phyloP scores from a whole-genome alignment of 35 echinoderm and acorn worm genomes.

The Eucidaris tribuloides region DNA sequence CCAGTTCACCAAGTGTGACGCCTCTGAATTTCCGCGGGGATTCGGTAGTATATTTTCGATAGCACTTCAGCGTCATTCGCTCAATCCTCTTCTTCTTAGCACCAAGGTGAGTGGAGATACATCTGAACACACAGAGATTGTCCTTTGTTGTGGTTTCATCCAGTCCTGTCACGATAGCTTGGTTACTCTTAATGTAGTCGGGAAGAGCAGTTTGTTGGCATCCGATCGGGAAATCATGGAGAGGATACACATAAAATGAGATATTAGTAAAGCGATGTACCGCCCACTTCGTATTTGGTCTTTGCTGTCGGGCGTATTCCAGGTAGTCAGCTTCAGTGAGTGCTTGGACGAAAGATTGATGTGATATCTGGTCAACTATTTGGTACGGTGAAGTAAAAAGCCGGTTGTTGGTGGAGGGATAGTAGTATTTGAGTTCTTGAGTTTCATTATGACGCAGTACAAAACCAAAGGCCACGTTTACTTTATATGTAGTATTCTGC shows the following conservation, averaged over 20 bases:
- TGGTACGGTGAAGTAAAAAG: not conserved
- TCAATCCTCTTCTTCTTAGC: not conserved
- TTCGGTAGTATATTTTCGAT: not conserved
- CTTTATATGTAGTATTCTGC: not conserved
- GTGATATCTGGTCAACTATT: not conserved
- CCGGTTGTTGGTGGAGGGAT: not conserved
- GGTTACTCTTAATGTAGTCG: not conserved
- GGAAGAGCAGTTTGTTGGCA: not conserved
- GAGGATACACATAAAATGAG: not conserved
- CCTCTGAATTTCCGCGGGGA: not conserved
- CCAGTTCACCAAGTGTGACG: not conserved
- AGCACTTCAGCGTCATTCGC: not conserved
- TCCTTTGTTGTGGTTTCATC: not conserved
- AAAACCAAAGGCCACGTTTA: not conserved
- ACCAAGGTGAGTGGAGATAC: too few relatives aligned
- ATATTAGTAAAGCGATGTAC: not conserved
- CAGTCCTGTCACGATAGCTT: not conserved
- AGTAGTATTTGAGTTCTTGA: not conserved
- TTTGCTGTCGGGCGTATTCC: not conserved
- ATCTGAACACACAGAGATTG: too few relatives aligned
- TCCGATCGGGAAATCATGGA: not conserved
- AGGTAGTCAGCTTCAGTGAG: not conserved
- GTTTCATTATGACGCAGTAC: not conserved
- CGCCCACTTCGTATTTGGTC: not conserved
- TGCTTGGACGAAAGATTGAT: not conserved